Evolutionary conservation across 2,113 vertebrate species (phyloP), one percentile per base, ranked within the genome.

Genomic region (Okapia johnstoni): DNA sequence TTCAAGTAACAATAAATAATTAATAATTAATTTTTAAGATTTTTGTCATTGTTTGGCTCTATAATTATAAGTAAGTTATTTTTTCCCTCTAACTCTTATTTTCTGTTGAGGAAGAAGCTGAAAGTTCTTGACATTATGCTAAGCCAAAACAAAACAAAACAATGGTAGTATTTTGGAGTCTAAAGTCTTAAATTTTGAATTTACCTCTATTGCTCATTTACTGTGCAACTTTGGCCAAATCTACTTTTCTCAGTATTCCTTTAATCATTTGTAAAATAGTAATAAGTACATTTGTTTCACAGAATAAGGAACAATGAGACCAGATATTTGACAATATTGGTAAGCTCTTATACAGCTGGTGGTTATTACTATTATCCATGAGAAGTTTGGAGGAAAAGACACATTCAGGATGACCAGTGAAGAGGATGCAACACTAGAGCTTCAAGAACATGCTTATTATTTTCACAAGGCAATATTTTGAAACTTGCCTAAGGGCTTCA

Each of bases 381-480:
- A 94, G 48, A 79, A 57, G 33, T 63, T 93, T 84, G 28, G 28
- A 77, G 4, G 30, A 40, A 93, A 84, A n/a, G 25, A 81, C 58
- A 55, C 40, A 48, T n/a, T 5, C 33, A 66, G 13, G 52, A 81
- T 70, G 33, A 10, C 48, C n/a, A n/a, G 6, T 58, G 43, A 79
- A 25, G 28, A 94, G 7, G 8, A 19, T 33, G 2, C n/a, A 7
- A 5, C 46, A 40, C 7, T 12, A 55, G 55, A 73, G 26, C 30
- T 52, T 90, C 63, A 79, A 70, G 89, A 96, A 63, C 14, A 83
- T 77, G 58, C 89, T 88, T 17, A 43, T 83, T 63, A 92, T 94
- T 96, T 93, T 95, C 93, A 81, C 85, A 91, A 96, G 76, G 30
- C 76, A 86, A 19, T 84, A 94, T 73, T 90, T 88, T 96, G 57